A percentile compares a stretch with the other conserved stretches of the same genome.
phyloP scores from a whole-genome alignment of 2,888 invertebrate genomes.

The Chironomus riparius region DNA sequence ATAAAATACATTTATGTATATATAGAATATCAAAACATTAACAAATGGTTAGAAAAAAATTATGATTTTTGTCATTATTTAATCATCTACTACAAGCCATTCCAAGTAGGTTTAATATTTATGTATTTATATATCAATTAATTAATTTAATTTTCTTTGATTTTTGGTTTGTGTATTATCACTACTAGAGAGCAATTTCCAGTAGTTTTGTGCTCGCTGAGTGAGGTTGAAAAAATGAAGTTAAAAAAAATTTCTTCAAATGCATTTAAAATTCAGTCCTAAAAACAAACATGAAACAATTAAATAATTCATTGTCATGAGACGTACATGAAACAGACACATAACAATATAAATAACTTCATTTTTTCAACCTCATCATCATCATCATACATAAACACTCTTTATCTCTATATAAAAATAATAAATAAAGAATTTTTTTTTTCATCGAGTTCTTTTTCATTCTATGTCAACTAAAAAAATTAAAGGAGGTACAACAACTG shows the following conservation, averaged over 20 bases:
- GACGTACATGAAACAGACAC: too few species aligned
- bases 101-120: background rate
- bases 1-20: background rate
- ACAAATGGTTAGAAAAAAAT: background rate
- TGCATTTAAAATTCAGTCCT: background rate
- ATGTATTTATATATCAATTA: background rate
- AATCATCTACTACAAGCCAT: background rate
- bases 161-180: too few species aligned
- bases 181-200: constrained; percentile 1
- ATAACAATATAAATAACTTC: background rate
- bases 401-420: background rate
- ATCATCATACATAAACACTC: constrained; percentile 20
- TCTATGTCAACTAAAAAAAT: background rate
- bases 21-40: background rate
- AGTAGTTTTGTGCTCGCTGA: constrained; percentile 21
- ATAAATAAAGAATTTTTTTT: background rate
- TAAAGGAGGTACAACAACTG: too few species aligned
- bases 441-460: background rate
- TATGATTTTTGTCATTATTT: background rate
- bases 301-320: background rate
- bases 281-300: background rate
- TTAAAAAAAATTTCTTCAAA: background rate
- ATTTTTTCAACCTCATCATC: constrained; percentile 2
- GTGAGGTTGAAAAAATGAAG: background rate
- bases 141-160: too few species aligned